Evolutionary conservation across 2,888 invertebrate genomes (phyloP).

Genomic region (Cyaniris semiargus): DNA sequence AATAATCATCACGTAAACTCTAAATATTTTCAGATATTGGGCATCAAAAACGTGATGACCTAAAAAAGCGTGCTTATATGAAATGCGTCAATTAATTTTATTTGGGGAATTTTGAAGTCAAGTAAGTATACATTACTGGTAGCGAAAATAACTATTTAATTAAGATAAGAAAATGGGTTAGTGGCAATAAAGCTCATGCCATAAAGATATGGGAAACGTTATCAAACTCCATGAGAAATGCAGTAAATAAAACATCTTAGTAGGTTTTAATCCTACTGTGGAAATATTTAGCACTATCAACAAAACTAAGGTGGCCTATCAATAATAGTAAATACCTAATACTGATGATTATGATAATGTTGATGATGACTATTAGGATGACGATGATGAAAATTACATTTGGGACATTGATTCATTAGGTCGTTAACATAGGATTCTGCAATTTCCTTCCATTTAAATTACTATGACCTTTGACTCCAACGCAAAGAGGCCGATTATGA

Average conservation of each 20-base stretch:
- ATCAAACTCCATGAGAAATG: neutral
- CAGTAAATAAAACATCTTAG: neutral
- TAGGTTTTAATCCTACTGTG: neutral
- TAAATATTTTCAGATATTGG: neutral
- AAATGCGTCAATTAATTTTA: neutral
- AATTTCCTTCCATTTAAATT: constrained; percentile 28
- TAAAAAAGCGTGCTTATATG: neutral
- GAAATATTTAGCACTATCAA: neutral
- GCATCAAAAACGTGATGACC: neutral
- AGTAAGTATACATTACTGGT: neutral
- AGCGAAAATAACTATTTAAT: neutral
- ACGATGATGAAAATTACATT: neutral
- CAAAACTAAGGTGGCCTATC: too few species aligned
- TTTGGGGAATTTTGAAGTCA: neutral
- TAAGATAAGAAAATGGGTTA: neutral
- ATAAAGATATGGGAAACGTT: constrained; percentile 20
- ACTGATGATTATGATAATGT: neutral
- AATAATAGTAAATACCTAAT: too few species aligned
- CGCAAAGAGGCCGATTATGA: constrained; percentile 27
- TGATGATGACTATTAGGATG: too few species aligned
- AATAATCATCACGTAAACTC: neutral
- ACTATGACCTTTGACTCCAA: constrained; percentile 23
- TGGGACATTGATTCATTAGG: neutral
- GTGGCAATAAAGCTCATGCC: neutral
- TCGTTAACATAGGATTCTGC: neutral